Conservation (phyloP, 2,888 invertebrate species). For the Pelosia muscerda region DNA sequence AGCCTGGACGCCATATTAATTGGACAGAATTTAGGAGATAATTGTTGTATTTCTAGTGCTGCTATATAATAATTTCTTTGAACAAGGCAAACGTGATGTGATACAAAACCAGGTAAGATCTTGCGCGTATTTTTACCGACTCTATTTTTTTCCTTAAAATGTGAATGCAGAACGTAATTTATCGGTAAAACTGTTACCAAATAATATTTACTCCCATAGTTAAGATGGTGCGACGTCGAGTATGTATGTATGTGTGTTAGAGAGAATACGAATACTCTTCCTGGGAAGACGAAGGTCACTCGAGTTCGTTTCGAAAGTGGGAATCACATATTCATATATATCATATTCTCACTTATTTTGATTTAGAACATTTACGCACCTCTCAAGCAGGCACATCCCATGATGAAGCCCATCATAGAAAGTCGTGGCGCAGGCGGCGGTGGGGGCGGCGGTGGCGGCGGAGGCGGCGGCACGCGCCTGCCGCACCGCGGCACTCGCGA, state of each 20-base stretch:
- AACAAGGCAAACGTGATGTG: too few species aligned
- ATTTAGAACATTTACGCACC: conserved; percentile 82
- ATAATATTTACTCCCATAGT: not conserved
- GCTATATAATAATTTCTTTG: too few species aligned
- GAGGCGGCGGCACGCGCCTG: conserved; percentile 82
- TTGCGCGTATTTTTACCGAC: not conserved
- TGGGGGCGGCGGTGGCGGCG: conserved; percentile 68
- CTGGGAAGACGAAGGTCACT: not conserved
- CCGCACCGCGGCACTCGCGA: conserved; percentile 75
- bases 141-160: not conserved
- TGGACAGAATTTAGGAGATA: too few species aligned
- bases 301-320: not conserved
- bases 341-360: not conserved
- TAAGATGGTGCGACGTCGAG: not conserved
- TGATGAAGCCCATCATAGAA: conserved; percentile 97
- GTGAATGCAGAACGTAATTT: not conserved
- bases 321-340: too few species aligned
- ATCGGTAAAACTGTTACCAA: not conserved
- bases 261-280: not conserved
- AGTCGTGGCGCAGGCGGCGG: conserved; percentile 71
- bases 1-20: too few species aligned
- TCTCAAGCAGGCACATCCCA: conserved; percentile 97
- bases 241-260: not conserved
- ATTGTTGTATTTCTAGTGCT: too few species aligned
- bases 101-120: too few species aligned